These are phyloP conservation scores for Cryptocheilus praepositus DNA, from an alignment of 2,888 invertebrate species.

Conservation along the genomic window DNA sequence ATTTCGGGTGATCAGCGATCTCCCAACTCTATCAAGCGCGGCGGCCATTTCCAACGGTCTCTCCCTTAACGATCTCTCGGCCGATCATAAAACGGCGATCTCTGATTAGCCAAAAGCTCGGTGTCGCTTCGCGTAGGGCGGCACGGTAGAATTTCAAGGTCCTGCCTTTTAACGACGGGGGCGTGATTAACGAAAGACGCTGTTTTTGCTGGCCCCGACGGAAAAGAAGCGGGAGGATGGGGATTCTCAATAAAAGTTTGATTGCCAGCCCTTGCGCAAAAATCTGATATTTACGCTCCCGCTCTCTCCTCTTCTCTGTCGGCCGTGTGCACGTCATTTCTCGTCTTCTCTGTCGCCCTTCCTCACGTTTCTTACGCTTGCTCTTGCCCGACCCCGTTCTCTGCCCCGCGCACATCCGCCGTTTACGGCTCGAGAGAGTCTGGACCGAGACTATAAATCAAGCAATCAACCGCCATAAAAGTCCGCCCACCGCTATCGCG, in stretches of 20 bases:
- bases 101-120: slow-evolving; percentile 33
- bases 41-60: slow-evolving; percentile 1
- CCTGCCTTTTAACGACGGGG: slow-evolving; percentile 42
- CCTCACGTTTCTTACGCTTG: slow-evolving; percentile 12
- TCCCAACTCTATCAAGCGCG: not conserved
- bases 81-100: slow-evolving; percentile 21
- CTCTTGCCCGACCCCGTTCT: slow-evolving; percentile 10
- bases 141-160: slow-evolving; percentile 38
- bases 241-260: not conserved
- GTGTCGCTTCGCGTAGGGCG: slow-evolving; percentile 14
- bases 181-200: slow-evolving; percentile 33
- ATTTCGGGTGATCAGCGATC: not conserved
- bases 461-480: slow-evolving; percentile 70
- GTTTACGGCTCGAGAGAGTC: slow-evolving; percentile 40
- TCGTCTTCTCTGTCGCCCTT: not conserved
- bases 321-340: not conserved
- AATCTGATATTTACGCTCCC: too few species aligned
- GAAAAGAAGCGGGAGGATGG: slow-evolving; percentile 16
- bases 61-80: slow-evolving; percentile 9
- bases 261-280: too few species aligned
- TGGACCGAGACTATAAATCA: slow-evolving; percentile 65
- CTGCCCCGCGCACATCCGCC: slow-evolving; percentile 4
- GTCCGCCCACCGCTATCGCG: slow-evolving; percentile 64
- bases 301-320: not conserved
- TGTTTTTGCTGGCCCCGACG: slow-evolving; percentile 21